phyloP scores from a whole-genome alignment of 2,888 invertebrate species.

The Agriopis aurantiaria region DNA sequence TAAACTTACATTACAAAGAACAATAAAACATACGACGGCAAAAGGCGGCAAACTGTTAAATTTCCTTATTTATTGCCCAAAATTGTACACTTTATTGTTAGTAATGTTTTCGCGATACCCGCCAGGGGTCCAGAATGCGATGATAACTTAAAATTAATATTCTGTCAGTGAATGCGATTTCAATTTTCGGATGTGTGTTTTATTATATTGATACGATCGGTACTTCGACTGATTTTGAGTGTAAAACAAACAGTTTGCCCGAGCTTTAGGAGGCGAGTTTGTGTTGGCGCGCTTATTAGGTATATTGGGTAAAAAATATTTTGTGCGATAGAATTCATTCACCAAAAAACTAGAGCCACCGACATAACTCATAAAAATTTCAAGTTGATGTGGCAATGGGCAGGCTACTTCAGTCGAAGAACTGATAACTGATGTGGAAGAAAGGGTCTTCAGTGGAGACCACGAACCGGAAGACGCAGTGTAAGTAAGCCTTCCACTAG shows the following conservation, averaged over 20 bases:
- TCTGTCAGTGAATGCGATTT: slow-evolving; percentile 76
- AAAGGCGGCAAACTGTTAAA: slow-evolving; percentile 64
- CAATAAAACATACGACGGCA: slow-evolving; percentile 59
- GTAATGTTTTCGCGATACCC: slow-evolving; percentile 69
- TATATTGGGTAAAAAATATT: slow-evolving; percentile 22
- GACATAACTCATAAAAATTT: no score
- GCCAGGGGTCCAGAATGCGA: slow-evolving; percentile 64
- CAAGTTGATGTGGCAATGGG: no score
- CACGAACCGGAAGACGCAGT: no score
- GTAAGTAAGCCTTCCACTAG: no score
- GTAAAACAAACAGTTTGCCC: slow-evolving; percentile 65
- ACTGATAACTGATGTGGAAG: no score
- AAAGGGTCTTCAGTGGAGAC: no score
- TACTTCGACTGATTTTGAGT: slow-evolving; percentile 60
- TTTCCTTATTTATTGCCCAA: slow-evolving; percentile 67
- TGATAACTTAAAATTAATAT: slow-evolving; percentile 80
- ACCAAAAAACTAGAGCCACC: no score
- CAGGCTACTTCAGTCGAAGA: no score
- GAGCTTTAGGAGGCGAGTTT: slow-evolving; percentile 59
- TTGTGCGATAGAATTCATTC: no score
- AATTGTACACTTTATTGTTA: slow-evolving; percentile 71
- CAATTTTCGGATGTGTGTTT: slow-evolving; percentile 72
- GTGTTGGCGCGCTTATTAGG: slow-evolving; percentile 55
- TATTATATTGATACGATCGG: slow-evolving; percentile 74
- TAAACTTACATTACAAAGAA: slow-evolving; percentile 47